Percentiles rank a stretch among this genome's conserved stretches.
Conservation (phyloP, 2,888 invertebrate genomes). For the Mythimna lalbum region DNA sequence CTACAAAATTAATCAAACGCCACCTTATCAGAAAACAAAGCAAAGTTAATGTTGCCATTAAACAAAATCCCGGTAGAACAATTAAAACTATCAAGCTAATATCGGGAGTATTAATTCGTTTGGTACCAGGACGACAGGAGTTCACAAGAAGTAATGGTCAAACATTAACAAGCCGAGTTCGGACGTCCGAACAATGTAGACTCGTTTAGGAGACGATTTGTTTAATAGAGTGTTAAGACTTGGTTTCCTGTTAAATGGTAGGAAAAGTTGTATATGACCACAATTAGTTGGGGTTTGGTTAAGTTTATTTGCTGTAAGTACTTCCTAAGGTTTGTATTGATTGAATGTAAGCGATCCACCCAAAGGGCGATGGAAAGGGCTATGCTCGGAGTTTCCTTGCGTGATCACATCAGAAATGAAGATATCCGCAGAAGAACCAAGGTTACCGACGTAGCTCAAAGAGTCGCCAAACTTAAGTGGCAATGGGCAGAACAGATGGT, state of each 20-base stretch:
- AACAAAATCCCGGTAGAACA: slow-evolving; percentile 59
- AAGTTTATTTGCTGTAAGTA: slow-evolving; percentile 13
- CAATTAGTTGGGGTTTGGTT: slow-evolving; percentile 42
- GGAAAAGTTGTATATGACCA: slow-evolving; percentile 55
- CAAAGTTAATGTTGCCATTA: slow-evolving; percentile 53
- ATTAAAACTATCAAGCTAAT: slow-evolving; percentile 68
- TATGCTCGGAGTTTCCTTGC: too few species aligned
- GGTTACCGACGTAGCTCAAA: too few species aligned
- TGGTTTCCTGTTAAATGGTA: slow-evolving; percentile 58
- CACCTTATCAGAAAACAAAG: slow-evolving; percentile 45
- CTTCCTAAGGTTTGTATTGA: not conserved
- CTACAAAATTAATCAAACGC: slow-evolving; percentile 37
- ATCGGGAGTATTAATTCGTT: slow-evolving; percentile 66
- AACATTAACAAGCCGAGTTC: slow-evolving; percentile 65
- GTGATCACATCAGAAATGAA: too few species aligned
- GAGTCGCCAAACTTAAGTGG: too few species aligned
- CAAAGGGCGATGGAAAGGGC: too few species aligned
- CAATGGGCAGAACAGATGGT: too few species aligned
- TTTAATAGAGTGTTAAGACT: slow-evolving; percentile 63
- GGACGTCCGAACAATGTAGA: slow-evolving; percentile 53
- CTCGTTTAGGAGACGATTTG: slow-evolving; percentile 62
- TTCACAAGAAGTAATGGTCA: slow-evolving; percentile 68
- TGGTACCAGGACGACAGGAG: slow-evolving; percentile 68
- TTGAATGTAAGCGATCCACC: not conserved
- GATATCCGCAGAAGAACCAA: too few species aligned